Evolutionary conservation across 1,140 invertebrate genomes (phyloP), one percentile per base, ranked within the genome.

Genomic region (Drosophila teissieri): DNA sequence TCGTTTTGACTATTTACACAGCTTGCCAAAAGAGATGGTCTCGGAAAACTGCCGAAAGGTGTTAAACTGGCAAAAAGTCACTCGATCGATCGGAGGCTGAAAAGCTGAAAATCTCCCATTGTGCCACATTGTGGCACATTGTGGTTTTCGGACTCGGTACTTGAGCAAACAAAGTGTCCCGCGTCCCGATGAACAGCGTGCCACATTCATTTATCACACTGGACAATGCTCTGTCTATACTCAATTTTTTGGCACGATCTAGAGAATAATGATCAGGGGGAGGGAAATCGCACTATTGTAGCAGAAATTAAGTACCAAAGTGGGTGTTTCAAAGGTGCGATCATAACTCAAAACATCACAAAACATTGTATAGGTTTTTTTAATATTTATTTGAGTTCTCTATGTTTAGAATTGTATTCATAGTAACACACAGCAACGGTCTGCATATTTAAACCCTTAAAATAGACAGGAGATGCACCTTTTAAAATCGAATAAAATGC

Each of bases 41-140:
- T 40, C 37, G 64, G 63, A 53, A 62, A 77, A 67, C 17, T 57
- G 62, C 53, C 69, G 64, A 91, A 91, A 91, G 88, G 88, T 91
- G 88, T 91, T 91, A 91, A 91, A 91, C 85, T 91, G 88, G 83
- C 88, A 84, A 91, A 91, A 88, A 91, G 77, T 88, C 83, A 78
- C 78, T 85, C 57, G 39, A 42, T 58, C 40, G 19, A 12, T 34
- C 8, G 22, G n/a, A 27, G 40, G 31, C 45, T 46, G 86, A 90
- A 90, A 89, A 88, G 88, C 84, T 83, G 84, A 88, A 89, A 88
- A 88, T 80, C 76, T 61, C 53, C 34, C 68, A 39, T 72, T 72
- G 67, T 70, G 67, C 15, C 19, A 19, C 19, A 19, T 19, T 19
- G 24, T 24, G 24, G 24, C 49, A 45, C 55, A 54, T 57, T 70